Percentiles rank a stretch among this genome's conserved stretches.
These are phyloP conservation scores for Mythimna ferrago DNA, from an alignment of 2,888 invertebrate species.

Conservation along the genomic window DNA sequence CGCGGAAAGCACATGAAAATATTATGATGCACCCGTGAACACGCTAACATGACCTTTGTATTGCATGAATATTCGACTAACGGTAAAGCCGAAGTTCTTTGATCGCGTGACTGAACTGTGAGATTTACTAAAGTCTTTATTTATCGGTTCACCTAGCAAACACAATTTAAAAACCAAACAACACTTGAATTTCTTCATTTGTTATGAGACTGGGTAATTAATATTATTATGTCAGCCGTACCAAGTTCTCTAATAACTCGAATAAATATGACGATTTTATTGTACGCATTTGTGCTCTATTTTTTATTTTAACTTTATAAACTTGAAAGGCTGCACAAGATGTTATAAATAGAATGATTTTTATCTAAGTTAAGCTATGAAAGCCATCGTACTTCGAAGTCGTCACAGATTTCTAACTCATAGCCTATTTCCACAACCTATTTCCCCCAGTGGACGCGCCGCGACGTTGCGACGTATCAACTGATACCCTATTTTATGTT, in stretches of 20 bases:
- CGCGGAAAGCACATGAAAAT: conserved; percentile 33
- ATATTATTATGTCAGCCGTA: not conserved
- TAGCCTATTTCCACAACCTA: conserved; percentile 54
- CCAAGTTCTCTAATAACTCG: not conserved
- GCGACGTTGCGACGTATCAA: conserved; percentile 25
- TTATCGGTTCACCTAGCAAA: not conserved
- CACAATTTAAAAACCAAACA: not conserved
- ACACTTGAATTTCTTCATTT: not conserved
- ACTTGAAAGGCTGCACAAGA: not conserved
- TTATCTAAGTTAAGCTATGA: not conserved
- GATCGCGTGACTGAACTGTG: conserved; percentile 27
- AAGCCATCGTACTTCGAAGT: conserved; percentile 13
- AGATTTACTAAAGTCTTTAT: conserved; percentile 29
- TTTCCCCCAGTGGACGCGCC: conserved; percentile 28
- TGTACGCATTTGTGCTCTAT: not conserved
- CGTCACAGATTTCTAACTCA: conserved; percentile 34
- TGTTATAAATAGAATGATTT: not conserved
- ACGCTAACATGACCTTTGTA: conserved; percentile 32
- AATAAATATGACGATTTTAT: not conserved
- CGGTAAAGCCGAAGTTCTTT: conserved; percentile 3
- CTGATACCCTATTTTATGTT: conserved; percentile 41
- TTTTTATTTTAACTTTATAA: not conserved
- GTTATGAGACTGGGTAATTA: not conserved
- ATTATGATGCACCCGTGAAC: conserved; percentile 43
- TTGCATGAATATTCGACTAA: conserved; percentile 44